These are phyloP conservation scores for Bradypodion pumilum DNA, from an alignment of 2,797 vertebrate genomes.

Conservation along the genomic window DNA sequence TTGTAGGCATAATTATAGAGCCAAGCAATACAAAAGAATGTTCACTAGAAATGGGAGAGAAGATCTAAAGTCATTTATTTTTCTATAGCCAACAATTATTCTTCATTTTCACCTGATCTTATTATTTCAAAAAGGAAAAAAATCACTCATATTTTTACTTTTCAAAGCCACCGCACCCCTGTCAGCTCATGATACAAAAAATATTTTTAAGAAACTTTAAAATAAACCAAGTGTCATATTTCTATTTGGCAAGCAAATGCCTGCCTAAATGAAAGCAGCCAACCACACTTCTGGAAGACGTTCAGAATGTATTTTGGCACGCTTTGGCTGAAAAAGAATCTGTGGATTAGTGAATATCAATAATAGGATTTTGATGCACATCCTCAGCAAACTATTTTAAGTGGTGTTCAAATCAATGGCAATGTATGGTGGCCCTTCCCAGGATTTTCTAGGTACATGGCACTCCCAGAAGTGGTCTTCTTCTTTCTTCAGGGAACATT, in stretches of 20 bases:
- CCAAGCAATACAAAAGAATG: not conserved
- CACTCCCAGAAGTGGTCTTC: no score
- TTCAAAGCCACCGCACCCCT: not conserved
- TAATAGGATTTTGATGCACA: not conserved
- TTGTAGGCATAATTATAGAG: not conserved
- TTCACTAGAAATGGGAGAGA: not conserved
- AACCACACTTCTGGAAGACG: not conserved
- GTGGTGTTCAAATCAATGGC: no score
- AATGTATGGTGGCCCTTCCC: no score
- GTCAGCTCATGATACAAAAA: not conserved
- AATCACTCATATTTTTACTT: constrained; percentile 4
- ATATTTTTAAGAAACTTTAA: not conserved
- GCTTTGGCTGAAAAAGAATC: not conserved
- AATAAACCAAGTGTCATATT: not conserved
- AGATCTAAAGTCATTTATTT: not conserved
- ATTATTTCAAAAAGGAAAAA: constrained; percentile 22
- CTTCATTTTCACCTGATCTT: constrained; percentile 7
- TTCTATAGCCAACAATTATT: not conserved
- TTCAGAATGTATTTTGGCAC: not conserved
- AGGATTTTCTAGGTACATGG: no score
- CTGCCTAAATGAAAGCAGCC: not conserved
- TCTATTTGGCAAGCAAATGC: not conserved
- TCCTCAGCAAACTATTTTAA: no score
- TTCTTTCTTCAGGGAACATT: no score
- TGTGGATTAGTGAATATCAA: not conserved